Conservation (phyloP, 2,888 invertebrate genomes). For the Drosophila histrio region DNA sequence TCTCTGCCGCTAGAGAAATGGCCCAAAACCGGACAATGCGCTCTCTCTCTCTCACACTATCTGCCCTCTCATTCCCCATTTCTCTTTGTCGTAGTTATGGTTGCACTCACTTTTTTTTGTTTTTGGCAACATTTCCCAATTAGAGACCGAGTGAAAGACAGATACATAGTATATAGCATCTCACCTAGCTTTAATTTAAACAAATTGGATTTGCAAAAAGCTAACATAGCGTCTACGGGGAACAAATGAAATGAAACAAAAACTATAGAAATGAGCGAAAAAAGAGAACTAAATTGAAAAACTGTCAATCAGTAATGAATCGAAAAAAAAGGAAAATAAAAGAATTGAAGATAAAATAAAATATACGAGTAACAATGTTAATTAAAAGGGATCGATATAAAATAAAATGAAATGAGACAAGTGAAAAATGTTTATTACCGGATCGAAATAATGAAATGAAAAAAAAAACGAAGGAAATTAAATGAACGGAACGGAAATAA, state of each 20-base stretch:
- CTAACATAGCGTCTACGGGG: neutral
- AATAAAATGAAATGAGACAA: neutral
- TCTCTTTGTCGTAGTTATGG: constrained; percentile 4
- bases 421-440: too few relatives aligned
- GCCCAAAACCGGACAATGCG: constrained; percentile 43
- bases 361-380: too few relatives aligned
- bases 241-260: neutral
- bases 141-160: constrained; percentile 2
- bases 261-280: neutral
- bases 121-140: constrained; percentile 50
- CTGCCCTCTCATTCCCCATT: constrained; percentile 1
- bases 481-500: too few relatives aligned
- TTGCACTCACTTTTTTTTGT: too few relatives aligned
- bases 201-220: constrained; percentile 8
- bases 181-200: constrained; percentile 6
- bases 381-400: neutral
- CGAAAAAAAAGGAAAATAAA: too few relatives aligned
- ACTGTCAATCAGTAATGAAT: too few relatives aligned
- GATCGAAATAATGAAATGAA: too few relatives aligned
- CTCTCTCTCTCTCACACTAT: neutral
- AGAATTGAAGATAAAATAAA: too few relatives aligned
- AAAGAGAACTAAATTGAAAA: neutral
- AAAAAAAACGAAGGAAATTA: neutral
- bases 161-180: neutral
- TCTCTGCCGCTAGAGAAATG: constrained; percentile 57